Evolutionary conservation across 2,888 invertebrate species (phyloP).

Genomic region (Smittia sp.): DNA sequence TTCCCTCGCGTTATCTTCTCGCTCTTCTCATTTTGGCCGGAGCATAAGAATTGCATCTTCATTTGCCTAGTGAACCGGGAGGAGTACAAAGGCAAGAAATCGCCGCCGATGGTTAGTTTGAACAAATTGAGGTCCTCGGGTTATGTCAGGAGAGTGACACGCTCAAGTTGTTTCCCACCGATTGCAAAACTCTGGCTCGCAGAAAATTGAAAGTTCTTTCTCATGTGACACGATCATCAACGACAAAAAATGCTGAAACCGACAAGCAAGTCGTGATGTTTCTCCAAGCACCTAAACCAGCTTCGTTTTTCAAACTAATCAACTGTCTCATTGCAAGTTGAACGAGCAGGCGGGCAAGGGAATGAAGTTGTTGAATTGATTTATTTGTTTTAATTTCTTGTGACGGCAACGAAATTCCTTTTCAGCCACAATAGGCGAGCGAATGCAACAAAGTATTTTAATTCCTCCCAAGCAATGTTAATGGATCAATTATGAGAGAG

Average conservation of each 20-base stretch:
- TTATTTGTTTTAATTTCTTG: constrained; percentile 27
- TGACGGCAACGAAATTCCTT: constrained; percentile 16
- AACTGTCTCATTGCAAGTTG: neutral
- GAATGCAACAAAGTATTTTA: constrained; percentile 16
- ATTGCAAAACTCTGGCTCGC: neutral
- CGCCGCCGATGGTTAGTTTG: neutral
- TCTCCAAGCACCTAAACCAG: neutral
- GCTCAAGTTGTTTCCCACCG: neutral
- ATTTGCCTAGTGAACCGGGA: neutral
- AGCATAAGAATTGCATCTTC: constrained; percentile 10
- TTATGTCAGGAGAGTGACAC: neutral
- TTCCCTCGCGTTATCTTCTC: neutral
- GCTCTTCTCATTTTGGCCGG: neutral
- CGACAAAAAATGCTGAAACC: neutral
- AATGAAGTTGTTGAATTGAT: constrained; percentile 28
- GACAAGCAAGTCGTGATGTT: constrained; percentile 14
- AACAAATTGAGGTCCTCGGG: constrained; percentile 17
- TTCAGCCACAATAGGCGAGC: neutral
- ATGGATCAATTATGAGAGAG: constrained; percentile 8
- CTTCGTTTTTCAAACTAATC: constrained; percentile 12
- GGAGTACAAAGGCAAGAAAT: neutral
- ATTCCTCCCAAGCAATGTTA: neutral
- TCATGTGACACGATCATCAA: constrained; percentile 25
- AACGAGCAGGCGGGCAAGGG: neutral
- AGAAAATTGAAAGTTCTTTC: constrained; percentile 13